These are phyloP conservation scores for Leucophenga maculata DNA, from an alignment of 2,888 invertebrate species.

Conservation along the genomic window DNA sequence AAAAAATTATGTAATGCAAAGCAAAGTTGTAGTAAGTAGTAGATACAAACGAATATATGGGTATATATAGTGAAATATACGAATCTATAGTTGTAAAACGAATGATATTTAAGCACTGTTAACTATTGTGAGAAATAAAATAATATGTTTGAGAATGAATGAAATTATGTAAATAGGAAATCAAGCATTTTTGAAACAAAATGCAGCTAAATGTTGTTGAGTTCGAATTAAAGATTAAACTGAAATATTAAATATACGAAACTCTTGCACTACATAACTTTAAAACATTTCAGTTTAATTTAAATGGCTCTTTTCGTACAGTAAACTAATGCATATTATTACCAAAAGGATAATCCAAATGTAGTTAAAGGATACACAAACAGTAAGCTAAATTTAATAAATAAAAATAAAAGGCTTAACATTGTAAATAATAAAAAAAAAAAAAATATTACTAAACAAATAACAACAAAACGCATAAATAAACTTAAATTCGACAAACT, in stretches of 20 bases:
- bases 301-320: slow-evolving; percentile 8
- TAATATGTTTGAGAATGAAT: slow-evolving; percentile 39
- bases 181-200: slow-evolving; percentile 53
- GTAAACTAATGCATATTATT: no score
- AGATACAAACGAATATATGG: background rate
- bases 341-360: no score
- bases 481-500: slow-evolving; percentile 22
- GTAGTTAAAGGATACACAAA: slow-evolving; percentile 22
- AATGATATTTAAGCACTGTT: slow-evolving; percentile 40
- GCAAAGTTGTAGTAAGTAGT: background rate
- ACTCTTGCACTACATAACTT: no score
- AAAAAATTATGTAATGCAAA: slow-evolving; percentile 11
- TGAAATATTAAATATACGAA: slow-evolving; percentile 11
- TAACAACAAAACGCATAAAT: slow-evolving; percentile 39
- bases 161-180: slow-evolving; percentile 36
- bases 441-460: slow-evolving; percentile 33
- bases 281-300: slow-evolving; percentile 19
- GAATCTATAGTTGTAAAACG: slow-evolving; percentile 6
- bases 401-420: slow-evolving; percentile 37
- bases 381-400: background rate
- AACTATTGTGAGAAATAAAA: slow-evolving; percentile 46
- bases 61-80: slow-evolving; percentile 2
- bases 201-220: slow-evolving; percentile 12
- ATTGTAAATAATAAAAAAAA: slow-evolving; percentile 15
- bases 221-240: no score